A percentile compares a stretch with the other conserved stretches of the same genome.
phyloP scores from a whole-genome alignment of 2,797 vertebrate species.

The Pogonophryne albipinna region DNA sequence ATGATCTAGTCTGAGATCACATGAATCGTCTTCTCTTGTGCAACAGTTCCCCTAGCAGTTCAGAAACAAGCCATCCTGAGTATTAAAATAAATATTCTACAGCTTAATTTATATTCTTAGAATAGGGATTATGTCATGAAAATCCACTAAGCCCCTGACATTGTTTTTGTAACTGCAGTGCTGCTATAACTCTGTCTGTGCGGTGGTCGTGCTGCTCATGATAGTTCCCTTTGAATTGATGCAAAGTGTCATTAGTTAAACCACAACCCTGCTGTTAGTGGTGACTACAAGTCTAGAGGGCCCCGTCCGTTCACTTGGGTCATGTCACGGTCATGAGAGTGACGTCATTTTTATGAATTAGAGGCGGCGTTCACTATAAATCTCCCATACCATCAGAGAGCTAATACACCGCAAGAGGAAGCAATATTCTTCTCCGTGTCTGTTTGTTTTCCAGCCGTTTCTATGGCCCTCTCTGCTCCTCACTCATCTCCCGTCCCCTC shows the following conservation, averaged over 20 bases:
- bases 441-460: conserved; percentile 42
- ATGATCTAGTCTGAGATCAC: conserved; percentile 7
- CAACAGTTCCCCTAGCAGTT: neutral
- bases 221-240: conserved; percentile 29
- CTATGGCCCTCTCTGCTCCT: conserved; percentile 23
- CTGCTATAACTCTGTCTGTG: conserved; percentile 6
- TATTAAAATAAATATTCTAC: neutral
- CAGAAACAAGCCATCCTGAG: neutral
- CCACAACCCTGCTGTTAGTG: conserved; percentile 46
- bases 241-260: conserved; percentile 33
- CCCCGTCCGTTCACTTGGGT: conserved; percentile 20
- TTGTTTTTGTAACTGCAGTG: conserved; percentile 12
- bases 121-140: conserved; percentile 6
- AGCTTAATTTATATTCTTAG: neutral
- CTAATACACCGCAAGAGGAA: conserved; percentile 12
- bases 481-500: conserved; percentile 44
- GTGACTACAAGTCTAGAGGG: conserved; percentile 15
- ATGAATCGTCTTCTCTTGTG: neutral
- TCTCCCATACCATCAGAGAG: conserved; percentile 24
- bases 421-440: conserved; percentile 18
- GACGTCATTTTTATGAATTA: conserved; percentile 48
- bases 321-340: conserved; percentile 34
- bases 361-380: conserved; percentile 23
- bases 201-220: conserved; percentile 2
- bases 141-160: neutral